phyloP scores from a whole-genome alignment of 2,113 vertebrate species.

The Nettapus auritus region DNA sequence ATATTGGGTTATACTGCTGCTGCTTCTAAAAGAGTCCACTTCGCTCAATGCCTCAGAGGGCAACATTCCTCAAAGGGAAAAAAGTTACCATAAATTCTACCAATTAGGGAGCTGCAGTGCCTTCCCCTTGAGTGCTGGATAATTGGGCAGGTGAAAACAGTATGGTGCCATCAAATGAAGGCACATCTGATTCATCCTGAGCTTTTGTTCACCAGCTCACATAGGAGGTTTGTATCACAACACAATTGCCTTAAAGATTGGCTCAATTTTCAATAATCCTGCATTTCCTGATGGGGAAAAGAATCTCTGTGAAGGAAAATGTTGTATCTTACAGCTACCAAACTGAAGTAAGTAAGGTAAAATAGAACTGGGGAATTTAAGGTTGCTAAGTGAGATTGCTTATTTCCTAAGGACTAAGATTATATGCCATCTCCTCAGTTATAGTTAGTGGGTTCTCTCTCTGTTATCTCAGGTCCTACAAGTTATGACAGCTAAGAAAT shows the following conservation, averaged over 20 bases:
- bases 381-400: not conserved
- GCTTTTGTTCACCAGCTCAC: not conserved
- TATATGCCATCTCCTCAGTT: not conserved
- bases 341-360: not conserved
- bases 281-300: not conserved
- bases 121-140: not conserved
- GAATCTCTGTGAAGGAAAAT: not conserved
- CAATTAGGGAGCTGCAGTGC: slow-evolving; percentile 31
- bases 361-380: not conserved
- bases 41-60: not conserved
- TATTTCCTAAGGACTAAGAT: not conserved
- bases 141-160: slow-evolving; percentile 45
- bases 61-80: slow-evolving; percentile 1
- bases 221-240: not conserved
- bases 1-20: not conserved
- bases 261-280: slow-evolving; percentile 27
- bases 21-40: slow-evolving; percentile 26
- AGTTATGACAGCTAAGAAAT: not conserved
- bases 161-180: slow-evolving; percentile 11
- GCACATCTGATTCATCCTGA: not conserved
- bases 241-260: not conserved
- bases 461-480: not conserved
- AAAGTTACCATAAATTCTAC: slow-evolving; percentile 23
- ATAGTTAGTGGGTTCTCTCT: not conserved
- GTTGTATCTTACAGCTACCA: not conserved